Evolutionary conservation across 2,888 invertebrate genomes (phyloP).

Genomic region (Thelaira solivaga): DNA sequence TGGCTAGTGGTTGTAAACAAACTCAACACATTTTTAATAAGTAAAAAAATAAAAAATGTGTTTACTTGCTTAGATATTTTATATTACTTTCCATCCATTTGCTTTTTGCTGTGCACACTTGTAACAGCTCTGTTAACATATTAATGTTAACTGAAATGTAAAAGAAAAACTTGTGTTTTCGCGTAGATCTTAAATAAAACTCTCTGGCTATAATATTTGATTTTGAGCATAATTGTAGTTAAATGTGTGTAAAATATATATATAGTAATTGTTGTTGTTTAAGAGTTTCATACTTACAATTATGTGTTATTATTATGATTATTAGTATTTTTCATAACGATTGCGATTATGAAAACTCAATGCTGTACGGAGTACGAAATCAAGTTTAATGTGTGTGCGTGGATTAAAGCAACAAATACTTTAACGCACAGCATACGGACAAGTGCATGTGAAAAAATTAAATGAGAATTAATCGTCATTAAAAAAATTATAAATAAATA

Average conservation of each 20-base stretch:
- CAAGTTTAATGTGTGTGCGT: constrained; percentile 8
- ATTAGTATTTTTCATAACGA: constrained; percentile 19
- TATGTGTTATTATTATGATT: constrained; percentile 11
- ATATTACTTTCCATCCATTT: not conserved
- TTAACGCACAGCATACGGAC: constrained; percentile 19
- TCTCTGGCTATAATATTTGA: constrained; percentile 10
- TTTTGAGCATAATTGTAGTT: constrained; percentile 22
- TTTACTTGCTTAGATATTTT: not conserved
- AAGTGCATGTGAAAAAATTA: constrained; percentile 29
- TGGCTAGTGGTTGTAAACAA: constrained; percentile 5
- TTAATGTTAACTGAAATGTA: constrained; percentile 29
- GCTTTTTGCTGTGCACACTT: not conserved
- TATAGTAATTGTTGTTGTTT: constrained; percentile 24
- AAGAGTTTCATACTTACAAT: constrained; percentile 22
- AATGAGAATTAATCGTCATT: too few species aligned
- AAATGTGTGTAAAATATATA: constrained; percentile 37
- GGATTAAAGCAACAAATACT: constrained; percentile 21
- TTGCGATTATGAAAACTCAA: constrained; percentile 34
- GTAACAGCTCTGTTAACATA: constrained; percentile 34
- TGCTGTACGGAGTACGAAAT: constrained; percentile 20
- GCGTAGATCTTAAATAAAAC: constrained; percentile 13
- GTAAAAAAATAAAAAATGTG: too few species aligned
- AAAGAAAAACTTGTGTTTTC: not conserved
- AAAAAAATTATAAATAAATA: not conserved
- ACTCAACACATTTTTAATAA: too few species aligned